These are phyloP conservation scores for Pandemis cinnamomeana DNA, from an alignment of 2,888 invertebrate genomes.

Conservation along the genomic window DNA sequence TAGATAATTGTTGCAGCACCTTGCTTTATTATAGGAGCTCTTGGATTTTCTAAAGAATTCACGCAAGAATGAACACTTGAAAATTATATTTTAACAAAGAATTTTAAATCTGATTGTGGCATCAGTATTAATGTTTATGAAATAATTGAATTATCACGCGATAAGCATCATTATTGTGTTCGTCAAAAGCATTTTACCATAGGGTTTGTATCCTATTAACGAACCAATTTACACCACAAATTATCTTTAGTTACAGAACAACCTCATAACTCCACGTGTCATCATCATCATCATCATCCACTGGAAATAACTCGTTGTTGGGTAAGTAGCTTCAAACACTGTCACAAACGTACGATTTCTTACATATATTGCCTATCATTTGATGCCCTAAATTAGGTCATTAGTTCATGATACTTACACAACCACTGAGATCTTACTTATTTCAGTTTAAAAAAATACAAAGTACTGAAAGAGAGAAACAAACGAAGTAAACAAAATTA, in stretches of 20 bases:
- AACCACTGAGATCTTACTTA: no score
- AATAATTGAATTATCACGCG: conserved; percentile 43
- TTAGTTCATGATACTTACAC: no score
- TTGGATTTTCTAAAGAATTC: conserved; percentile 58
- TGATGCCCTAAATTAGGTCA: no score
- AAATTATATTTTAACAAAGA: conserved; percentile 45
- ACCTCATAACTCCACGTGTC: neutral
- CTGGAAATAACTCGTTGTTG: no score
- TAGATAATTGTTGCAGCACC: conserved; percentile 68
- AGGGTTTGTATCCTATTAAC: neutral
- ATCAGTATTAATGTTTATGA: conserved; percentile 38
- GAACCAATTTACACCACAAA: neutral
- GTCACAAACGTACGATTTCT: no score
- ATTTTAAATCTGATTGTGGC: conserved; percentile 44
- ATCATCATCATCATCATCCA: neutral
- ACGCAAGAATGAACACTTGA: conserved; percentile 49
- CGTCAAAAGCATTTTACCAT: neutral
- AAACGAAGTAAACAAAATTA: no score
- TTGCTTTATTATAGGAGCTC: conserved; percentile 59
- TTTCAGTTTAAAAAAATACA: no score
- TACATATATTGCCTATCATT: no score
- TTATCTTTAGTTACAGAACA: neutral
- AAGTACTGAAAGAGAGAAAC: no score
- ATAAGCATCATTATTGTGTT: neutral
- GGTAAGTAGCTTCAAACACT: no score